Conservation (phyloP, 2,888 invertebrate genomes). For the Apodemia zela region DNA sequence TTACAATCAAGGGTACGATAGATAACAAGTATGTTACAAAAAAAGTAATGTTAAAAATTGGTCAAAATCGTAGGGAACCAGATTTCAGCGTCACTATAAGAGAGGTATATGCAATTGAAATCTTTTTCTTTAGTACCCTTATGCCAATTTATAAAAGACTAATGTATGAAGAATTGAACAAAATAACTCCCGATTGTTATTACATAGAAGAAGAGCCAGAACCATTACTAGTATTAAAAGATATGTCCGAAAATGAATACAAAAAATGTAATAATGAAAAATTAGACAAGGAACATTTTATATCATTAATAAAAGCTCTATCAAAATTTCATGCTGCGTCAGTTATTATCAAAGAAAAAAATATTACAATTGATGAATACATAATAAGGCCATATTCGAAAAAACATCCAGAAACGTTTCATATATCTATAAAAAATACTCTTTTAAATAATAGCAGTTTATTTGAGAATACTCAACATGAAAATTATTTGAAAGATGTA, state of each 20-base stretch:
- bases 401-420: conserved; percentile 24
- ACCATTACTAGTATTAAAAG: conserved; percentile 31
- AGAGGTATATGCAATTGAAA: conserved; percentile 30
- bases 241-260: conserved; percentile 31
- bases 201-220: conserved; percentile 26
- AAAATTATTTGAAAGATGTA: conserved; percentile 23
- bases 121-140: conserved; percentile 28
- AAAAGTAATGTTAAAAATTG: conserved; percentile 30
- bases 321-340: conserved; percentile 31
- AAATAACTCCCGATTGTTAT: conserved; percentile 30
- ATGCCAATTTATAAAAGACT: conserved; percentile 28
- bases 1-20: conserved; percentile 26
- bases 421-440: conserved; percentile 22
- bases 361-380: conserved; percentile 17
- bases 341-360: conserved; percentile 27
- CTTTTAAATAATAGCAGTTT: conserved; percentile 24
- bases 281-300: conserved; percentile 30
- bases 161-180: conserved; percentile 24
- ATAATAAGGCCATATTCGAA: conserved; percentile 26
- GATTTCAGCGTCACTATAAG: conserved; percentile 24
- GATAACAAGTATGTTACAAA: conserved; percentile 18
- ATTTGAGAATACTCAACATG: conserved; percentile 29
- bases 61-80: conserved; percentile 22
- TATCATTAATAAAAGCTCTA: conserved; percentile 25
- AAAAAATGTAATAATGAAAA: conserved; percentile 23